These are phyloP conservation scores for Aphidius colemani DNA, from an alignment of 2,888 invertebrate genomes.

Conservation along the genomic window DNA sequence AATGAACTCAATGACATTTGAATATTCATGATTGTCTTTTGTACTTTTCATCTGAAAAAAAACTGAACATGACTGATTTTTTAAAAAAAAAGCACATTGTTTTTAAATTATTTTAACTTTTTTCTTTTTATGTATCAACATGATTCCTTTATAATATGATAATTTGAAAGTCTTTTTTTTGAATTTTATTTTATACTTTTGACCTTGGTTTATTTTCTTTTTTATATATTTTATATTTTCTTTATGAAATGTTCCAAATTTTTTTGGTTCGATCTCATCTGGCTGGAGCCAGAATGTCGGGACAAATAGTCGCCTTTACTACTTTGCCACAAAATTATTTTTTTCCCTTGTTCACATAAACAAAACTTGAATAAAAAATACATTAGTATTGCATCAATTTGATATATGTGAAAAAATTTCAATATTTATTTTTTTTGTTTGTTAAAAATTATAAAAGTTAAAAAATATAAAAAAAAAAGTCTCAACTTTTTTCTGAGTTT, in stretches of 20 bases:
- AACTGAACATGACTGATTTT: no score
- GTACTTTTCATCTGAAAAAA: no score
- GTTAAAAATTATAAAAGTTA: background rate
- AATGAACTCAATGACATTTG: constrained; percentile 21
- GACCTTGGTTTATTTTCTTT: no score
- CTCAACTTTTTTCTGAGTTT: background rate
- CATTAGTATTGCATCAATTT: background rate
- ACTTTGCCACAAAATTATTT: constrained; percentile 11
- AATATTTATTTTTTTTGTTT: background rate
- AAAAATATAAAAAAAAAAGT: background rate
- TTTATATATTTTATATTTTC: no score
- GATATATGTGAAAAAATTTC: background rate
- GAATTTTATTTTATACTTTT: no score
- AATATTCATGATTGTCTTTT: constrained; percentile 18
- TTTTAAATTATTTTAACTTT: no score
- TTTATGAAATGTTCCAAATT: no score
- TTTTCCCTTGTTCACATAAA: background rate
- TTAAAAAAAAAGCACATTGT: no score
- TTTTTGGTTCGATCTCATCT: no score
- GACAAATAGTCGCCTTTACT: constrained; percentile 15
- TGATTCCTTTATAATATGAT: no score
- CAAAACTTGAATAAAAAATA: constrained; percentile 3
- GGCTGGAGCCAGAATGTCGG: constrained; percentile 27
- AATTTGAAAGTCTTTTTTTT: no score
- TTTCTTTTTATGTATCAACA: no score